These are phyloP conservation scores for Dendrophyllia cribrosa DNA, from an alignment of 64 coral and sea anemone genomes.

Conservation along the genomic window DNA sequence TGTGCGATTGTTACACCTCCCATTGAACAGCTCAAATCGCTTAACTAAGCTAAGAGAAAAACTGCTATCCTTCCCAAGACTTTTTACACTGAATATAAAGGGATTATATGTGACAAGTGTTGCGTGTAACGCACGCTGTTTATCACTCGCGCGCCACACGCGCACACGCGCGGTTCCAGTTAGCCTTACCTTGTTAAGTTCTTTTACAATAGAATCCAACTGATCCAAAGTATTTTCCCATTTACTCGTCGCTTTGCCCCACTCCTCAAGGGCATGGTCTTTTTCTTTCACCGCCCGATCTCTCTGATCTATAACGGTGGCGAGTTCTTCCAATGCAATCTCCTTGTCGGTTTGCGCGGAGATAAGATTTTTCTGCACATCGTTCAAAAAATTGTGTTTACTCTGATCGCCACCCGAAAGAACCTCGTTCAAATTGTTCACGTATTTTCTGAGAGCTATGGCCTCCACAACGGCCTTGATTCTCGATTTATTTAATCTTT, in stretches of 20 bases:
- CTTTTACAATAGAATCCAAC: slow-evolving; percentile 90
- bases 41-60: no score
- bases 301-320: slow-evolving; percentile 89
- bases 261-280: slow-evolving; percentile 95
- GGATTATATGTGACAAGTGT: no score
- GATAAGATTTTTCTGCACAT: slow-evolving; percentile 86
- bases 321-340: slow-evolving; percentile 80
- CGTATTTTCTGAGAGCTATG: slow-evolving; percentile 86
- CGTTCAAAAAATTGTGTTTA: slow-evolving; percentile 85
- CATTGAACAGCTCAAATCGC: no score
- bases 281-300: slow-evolving; percentile 78
- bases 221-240: slow-evolving; percentile 98
- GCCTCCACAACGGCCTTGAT: slow-evolving; percentile 94
- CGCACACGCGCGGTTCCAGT: background rate
- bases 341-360: slow-evolving; percentile 91
- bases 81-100: no score
- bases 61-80: no score
- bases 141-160: background rate
- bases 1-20: no score
- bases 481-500: slow-evolving; percentile 73
- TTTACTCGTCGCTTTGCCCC: slow-evolving; percentile 93
- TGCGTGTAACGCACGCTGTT: background rate
- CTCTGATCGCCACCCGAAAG: slow-evolving; percentile 60
- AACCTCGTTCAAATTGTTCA: slow-evolving; percentile 76
- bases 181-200: slow-evolving; percentile 82